These are phyloP conservation scores for Chaetorhynchus papuensis DNA, from an alignment of 2,113 vertebrate genomes.

Conservation along the genomic window DNA sequence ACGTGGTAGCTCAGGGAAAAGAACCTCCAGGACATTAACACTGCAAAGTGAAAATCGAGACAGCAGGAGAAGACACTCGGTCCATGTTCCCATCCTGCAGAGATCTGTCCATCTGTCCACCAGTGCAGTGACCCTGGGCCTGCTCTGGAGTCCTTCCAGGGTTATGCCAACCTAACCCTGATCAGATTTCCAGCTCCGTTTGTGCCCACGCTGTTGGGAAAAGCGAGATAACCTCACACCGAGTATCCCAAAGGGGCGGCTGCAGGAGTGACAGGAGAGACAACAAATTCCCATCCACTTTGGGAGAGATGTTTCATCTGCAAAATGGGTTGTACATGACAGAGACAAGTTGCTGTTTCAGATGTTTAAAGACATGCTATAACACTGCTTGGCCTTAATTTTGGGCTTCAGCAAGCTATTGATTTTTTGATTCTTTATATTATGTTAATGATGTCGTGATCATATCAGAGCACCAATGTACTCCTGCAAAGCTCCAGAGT, in stretches of 20 bases:
- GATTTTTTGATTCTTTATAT: conserved; percentile 56
- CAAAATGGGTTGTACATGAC: conserved; percentile 6
- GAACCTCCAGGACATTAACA: accelerated
- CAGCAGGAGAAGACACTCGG: background rate
- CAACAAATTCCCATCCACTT: background rate
- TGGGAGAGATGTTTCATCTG: background rate
- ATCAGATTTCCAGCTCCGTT: background rate
- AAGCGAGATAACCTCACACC: background rate
- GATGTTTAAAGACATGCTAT: background rate
- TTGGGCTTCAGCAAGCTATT: conserved; percentile 50
- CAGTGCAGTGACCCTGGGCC: background rate
- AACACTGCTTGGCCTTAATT: conserved; percentile 23
- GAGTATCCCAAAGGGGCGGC: background rate
- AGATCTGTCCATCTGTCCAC: background rate
- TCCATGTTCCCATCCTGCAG: background rate
- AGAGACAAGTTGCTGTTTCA: conserved; percentile 38
- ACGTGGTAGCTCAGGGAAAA: background rate
- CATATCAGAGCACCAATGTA: conserved; percentile 12
- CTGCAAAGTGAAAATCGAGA: background rate
- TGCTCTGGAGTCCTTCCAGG: background rate
- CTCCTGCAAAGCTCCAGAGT: conserved; percentile 34
- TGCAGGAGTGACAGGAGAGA: background rate
- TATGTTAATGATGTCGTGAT: conserved; percentile 59
- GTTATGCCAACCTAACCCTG: background rate
- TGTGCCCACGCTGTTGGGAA: background rate